Evolutionary conservation across 2,113 vertebrate species (phyloP).

Genomic region (Crotalus helleri): DNA sequence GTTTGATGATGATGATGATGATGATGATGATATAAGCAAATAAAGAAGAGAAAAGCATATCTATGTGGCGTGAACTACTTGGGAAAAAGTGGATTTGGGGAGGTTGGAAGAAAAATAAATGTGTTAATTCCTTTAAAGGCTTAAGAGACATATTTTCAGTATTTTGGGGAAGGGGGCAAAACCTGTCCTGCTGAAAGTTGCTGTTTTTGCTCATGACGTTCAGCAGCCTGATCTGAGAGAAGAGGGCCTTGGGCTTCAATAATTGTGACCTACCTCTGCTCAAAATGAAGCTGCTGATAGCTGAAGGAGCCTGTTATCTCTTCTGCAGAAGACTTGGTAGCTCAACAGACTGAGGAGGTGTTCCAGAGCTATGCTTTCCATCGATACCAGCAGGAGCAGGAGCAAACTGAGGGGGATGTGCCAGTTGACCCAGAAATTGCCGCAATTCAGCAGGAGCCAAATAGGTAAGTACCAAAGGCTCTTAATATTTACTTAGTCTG

Average conservation of each 20-base stretch:
- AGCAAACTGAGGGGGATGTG: slow-evolving; percentile 54
- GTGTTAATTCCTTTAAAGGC: not conserved
- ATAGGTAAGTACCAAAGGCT: slow-evolving; percentile 48
- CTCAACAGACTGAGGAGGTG: slow-evolving; percentile 67
- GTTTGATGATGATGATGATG: not conserved
- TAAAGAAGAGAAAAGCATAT: not conserved
- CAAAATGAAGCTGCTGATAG: not conserved
- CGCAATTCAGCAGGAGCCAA: slow-evolving; percentile 51
- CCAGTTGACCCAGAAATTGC: slow-evolving; percentile 70
- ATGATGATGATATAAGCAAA: not conserved
- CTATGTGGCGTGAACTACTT: not conserved
- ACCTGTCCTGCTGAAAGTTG: not conserved
- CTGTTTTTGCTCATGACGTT: not conserved
- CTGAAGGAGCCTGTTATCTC: not conserved
- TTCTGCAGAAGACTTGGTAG: slow-evolving; percentile 71
- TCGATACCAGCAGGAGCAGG: slow-evolving; percentile 69
- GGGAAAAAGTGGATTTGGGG: not conserved
- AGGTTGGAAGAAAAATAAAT: not conserved
- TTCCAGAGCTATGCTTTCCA: slow-evolving; percentile 73
- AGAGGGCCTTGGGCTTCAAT: not conserved
- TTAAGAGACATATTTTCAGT: not conserved
- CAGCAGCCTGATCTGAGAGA: not conserved
- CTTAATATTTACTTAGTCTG: fast-evolving
- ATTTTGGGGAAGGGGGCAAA: not conserved
- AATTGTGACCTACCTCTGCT: not conserved